Evolutionary conservation across 1,140 invertebrate species (phyloP), one percentile per base, ranked within the genome.

Genomic region (Lepidurus apus): DNA sequence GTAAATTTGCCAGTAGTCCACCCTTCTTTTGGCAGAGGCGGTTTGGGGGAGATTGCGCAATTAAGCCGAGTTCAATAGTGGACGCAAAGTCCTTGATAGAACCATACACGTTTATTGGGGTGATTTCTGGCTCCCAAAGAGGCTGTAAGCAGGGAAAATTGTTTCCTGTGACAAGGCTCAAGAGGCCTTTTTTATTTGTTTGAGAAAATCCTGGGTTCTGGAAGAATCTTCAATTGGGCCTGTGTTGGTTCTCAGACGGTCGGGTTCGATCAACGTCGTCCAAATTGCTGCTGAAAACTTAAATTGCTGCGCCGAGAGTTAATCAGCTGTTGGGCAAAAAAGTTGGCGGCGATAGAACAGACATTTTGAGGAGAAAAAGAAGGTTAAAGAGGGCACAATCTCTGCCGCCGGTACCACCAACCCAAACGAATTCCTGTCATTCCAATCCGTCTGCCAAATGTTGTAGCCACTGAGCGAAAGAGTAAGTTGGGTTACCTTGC

Each of bases 381-480:
- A n/a, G 53, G 21, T 17, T n/a, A 65, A 21, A 21, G 53, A 13
- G 21, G n/a, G 21, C 47, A n/a, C 34, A 21, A 17, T 21, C 53
- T 65, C 21, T 34, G 34, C 34, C 4, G 53, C 7, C 53, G 1
- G 53, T 1, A 65, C 17, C 17, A 65, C 53, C 0, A 21, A 1
- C 53, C 10, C 7, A 13, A 65, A 65, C 21, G n/a, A 21, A 65
- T 65, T 65, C 53, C 53, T n/a, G 7, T 65, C 53, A 65, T 65
- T 65, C 53, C 53, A 65, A 65, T 65, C 53, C n/a, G 53, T 21
- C 53, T 65, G 53, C 53, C 53, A 65, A 65, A 65, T 65, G 13
- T 65, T 65, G 17, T n/a, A 65, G 17, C 8, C 21, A 65, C 9
- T 65, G 21, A 65, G 21, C 17, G 53, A 17, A 65, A 21, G 53